These are phyloP conservation scores for Drosophila longiperda DNA, from an alignment of 2,888 invertebrate genomes.

Conservation along the genomic window DNA sequence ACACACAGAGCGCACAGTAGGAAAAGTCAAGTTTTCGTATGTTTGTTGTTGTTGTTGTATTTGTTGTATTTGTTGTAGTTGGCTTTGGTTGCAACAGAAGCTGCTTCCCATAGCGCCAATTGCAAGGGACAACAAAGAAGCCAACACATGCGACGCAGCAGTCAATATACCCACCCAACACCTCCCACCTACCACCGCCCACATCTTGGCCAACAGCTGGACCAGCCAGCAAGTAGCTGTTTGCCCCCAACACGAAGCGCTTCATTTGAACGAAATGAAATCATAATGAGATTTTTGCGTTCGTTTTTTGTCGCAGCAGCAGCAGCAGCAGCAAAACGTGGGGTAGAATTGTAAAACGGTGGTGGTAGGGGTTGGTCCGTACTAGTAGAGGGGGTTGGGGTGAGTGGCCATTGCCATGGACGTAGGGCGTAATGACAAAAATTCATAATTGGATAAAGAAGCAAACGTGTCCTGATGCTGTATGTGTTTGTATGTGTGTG, in stretches of 20 bases:
- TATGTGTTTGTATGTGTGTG: background rate
- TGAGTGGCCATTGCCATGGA: slow-evolving; percentile 66
- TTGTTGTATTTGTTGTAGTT: slow-evolving; percentile 30
- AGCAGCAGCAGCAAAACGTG: background rate
- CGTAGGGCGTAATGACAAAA: slow-evolving; percentile 74
- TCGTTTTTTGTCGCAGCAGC: slow-evolving; percentile 53
- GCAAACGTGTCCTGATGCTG: slow-evolving; percentile 53
- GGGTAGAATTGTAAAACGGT: background rate
- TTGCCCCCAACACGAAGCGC: slow-evolving; percentile 68
- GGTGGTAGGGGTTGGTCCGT: background rate
- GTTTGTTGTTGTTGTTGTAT: slow-evolving; percentile 2
- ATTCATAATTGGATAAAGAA: slow-evolving; percentile 81
- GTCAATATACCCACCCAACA: slow-evolving; percentile 4
- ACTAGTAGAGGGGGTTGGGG: background rate
- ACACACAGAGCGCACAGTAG: slow-evolving; percentile 21
- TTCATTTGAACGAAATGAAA: slow-evolving; percentile 81
- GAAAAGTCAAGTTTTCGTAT: slow-evolving; percentile 40
- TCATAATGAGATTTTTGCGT: slow-evolving; percentile 81
- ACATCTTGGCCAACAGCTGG: slow-evolving; percentile 48
- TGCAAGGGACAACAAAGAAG: slow-evolving; percentile 63
- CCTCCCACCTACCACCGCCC: background rate
- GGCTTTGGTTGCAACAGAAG: slow-evolving; percentile 40
- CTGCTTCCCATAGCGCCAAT: slow-evolving; percentile 66
- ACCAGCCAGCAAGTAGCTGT: slow-evolving; percentile 44
- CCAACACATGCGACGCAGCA: slow-evolving; percentile 64